Conservation (phyloP, 2,888 invertebrate genomes). For the Callinectes sapidus region DNA sequence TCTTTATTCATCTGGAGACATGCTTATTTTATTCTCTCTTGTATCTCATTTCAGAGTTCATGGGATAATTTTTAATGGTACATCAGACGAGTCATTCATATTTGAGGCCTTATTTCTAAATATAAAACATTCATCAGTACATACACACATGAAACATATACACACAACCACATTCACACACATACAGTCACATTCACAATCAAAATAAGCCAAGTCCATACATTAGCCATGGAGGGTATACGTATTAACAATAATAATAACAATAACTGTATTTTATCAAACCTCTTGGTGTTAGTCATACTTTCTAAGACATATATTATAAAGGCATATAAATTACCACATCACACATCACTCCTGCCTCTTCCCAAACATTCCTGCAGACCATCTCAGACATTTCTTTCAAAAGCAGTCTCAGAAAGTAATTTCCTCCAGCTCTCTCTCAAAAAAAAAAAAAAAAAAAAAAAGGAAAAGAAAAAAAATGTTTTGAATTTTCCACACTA, state of each 20-base stretch:
- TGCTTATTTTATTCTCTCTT: neutral
- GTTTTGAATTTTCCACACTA: too few relatives aligned
- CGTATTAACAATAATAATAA: neutral
- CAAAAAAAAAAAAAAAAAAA: neutral
- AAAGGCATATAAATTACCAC: neutral
- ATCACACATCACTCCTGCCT: neutral
- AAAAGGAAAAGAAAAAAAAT: too few relatives aligned
- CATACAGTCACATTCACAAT: neutral
- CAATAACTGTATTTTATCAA: neutral
- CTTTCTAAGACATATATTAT: neutral
- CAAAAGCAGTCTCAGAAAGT: too few relatives aligned
- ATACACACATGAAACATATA: neutral
- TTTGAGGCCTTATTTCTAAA: conserved; percentile 25
- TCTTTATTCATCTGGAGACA: too few relatives aligned
- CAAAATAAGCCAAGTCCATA: conserved; percentile 21
- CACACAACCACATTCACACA: neutral
- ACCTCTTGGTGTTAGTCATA: conserved; percentile 17
- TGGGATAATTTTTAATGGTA: neutral
- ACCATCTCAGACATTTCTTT: too few relatives aligned
- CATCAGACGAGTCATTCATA: neutral
- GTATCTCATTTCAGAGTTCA: neutral
- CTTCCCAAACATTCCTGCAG: neutral
- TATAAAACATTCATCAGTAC: neutral
- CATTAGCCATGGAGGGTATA: neutral
- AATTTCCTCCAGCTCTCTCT: too few relatives aligned